Evolutionary conservation across 2,797 vertebrate species (phyloP).

Genomic region (Nyctalus aviator): DNA sequence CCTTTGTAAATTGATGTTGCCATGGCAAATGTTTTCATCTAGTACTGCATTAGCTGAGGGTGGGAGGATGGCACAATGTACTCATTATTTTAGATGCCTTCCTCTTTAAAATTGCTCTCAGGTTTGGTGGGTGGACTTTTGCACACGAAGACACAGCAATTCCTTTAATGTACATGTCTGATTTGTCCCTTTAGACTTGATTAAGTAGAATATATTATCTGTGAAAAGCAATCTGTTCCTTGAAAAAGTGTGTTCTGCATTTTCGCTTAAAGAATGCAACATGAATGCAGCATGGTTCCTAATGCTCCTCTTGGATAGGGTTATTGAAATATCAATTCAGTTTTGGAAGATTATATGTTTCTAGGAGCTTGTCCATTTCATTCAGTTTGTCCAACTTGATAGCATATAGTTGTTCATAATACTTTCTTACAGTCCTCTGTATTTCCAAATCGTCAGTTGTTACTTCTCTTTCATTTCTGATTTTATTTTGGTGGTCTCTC

Average conservation of each 20-base stretch:
- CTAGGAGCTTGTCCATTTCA: neutral
- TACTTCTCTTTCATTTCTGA: neutral
- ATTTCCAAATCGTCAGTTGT: neutral
- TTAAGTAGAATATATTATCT: slow-evolving; percentile 22
- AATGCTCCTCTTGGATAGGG: slow-evolving; percentile 25
- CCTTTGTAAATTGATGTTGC: slow-evolving; percentile 70
- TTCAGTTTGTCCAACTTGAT: neutral
- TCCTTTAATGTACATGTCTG: neutral
- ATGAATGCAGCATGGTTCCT: slow-evolving; percentile 48
- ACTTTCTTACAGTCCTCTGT: neutral
- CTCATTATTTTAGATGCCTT: neutral
- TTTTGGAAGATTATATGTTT: neutral
- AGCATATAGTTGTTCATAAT: neutral
- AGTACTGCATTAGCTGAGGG: slow-evolving; percentile 25
- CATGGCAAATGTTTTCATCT: slow-evolving; percentile 45
- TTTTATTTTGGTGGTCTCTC: neutral
- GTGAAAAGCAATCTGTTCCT: slow-evolving; percentile 1
- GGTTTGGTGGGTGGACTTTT: slow-evolving; percentile 1
- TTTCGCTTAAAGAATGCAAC: slow-evolving; percentile 41
- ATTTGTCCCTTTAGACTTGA: neutral
- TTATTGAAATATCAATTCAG: slow-evolving; percentile 71
- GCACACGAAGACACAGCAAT: neutral
- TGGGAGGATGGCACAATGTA: neutral
- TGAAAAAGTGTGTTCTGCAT: slow-evolving; percentile 27
- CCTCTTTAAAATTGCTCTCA: slow-evolving; percentile 44